phyloP scores from a whole-genome alignment of 2,888 invertebrate species.

The Blastobasis adustella region DNA sequence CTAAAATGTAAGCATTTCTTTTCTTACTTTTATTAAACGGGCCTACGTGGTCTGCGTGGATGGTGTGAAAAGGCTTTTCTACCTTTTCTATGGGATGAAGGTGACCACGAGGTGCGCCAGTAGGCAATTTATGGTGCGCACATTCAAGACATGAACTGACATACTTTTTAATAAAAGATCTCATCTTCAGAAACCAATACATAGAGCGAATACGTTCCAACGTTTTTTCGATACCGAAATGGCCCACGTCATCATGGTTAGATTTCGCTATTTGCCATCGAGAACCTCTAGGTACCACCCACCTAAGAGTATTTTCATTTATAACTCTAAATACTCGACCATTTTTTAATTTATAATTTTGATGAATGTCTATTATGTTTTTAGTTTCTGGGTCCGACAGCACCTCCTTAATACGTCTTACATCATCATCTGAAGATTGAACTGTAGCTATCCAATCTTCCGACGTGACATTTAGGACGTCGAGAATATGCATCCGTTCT shows the following conservation, averaged over 20 bases:
- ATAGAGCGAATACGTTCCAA: conserved; percentile 4
- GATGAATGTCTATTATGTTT: background rate
- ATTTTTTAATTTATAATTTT: background rate
- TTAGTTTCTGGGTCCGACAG: background rate
- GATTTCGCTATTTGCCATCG: background rate
- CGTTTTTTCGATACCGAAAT: background rate
- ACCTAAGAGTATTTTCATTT: background rate
- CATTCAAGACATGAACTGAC: conserved; percentile 7
- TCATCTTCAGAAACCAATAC: conserved; percentile 4
- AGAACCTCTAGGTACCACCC: background rate
- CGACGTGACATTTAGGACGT: background rate
- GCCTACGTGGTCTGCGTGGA: conserved; percentile 11
- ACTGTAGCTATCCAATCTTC: conserved; percentile 2
- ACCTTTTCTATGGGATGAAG: conserved; percentile 7
- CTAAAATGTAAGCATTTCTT: conserved; percentile 11
- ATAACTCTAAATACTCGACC: background rate
- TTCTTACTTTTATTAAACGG: conserved; percentile 10
- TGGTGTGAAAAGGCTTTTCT: conserved; percentile 3
- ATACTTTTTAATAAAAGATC: conserved; percentile 8
- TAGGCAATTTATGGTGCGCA: conserved; percentile 3
- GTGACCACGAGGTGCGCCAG: conserved; percentile 1
- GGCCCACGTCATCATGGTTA: background rate
- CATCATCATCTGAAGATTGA: background rate
- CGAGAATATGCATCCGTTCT: background rate
- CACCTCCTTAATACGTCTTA: background rate